These are phyloP conservation scores for Syngnathus floridae DNA, from an alignment of 2,113 vertebrate species.

Conservation along the genomic window DNA sequence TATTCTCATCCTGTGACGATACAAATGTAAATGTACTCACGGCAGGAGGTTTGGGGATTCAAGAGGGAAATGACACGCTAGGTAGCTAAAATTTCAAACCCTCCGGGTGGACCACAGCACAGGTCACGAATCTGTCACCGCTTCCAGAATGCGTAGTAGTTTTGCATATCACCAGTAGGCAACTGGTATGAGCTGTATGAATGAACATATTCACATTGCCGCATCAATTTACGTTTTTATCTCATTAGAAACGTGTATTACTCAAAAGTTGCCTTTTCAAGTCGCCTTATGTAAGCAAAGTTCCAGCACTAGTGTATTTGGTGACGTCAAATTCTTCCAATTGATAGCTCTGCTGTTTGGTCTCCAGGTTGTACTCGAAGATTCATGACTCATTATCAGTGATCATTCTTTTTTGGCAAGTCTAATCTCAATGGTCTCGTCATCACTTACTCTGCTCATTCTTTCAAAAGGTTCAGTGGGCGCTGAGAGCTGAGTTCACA, in stretches of 20 bases:
- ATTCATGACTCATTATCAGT: too few species aligned
- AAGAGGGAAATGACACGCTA: conserved; percentile 8
- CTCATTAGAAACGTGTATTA: too few species aligned
- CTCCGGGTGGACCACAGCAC: conserved; percentile 8
- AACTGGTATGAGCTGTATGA: not conserved
- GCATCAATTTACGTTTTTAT: not conserved
- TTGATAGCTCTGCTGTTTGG: too few species aligned
- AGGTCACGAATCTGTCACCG: not conserved
- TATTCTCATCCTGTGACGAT: conserved; percentile 23
- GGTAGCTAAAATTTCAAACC: conserved; percentile 20
- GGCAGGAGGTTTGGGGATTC: conserved; percentile 20
- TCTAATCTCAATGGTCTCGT: too few species aligned
- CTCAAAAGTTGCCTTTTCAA: too few species aligned
- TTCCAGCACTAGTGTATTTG: too few species aligned
- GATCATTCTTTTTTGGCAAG: too few species aligned
- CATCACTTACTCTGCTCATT: too few species aligned
- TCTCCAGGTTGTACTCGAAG: too few species aligned
- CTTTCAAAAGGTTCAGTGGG: too few species aligned
- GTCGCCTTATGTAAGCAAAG: too few species aligned
- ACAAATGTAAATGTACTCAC: conserved; percentile 33
- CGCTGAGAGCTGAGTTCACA: not conserved
- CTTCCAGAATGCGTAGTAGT: not conserved
- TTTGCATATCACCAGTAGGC: not conserved
- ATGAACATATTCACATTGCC: not conserved
- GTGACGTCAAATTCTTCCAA: too few species aligned